Percentiles rank a stretch among this genome's conserved stretches.
These are phyloP conservation scores for Camponotus vicinus DNA, from an alignment of 1,140 invertebrate species.

Conservation along the genomic window DNA sequence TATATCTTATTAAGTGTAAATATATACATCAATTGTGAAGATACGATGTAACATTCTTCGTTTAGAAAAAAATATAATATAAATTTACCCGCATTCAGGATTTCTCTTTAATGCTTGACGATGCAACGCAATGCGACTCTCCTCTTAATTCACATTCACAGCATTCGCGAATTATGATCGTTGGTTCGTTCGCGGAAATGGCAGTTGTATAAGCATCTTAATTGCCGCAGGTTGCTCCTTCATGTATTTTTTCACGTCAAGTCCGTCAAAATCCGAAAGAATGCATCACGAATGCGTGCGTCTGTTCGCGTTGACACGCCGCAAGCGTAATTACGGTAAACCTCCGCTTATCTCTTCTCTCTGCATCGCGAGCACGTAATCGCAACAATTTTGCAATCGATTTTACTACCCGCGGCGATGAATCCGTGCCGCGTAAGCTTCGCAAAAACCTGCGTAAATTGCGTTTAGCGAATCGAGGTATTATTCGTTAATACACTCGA, in stretches of 20 bases:
- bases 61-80: not conserved
- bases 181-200: not conserved
- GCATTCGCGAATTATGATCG: not conserved
- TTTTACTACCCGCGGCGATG: slow-evolving; percentile 20
- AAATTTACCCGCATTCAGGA: not conserved
- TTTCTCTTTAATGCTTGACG: not conserved
- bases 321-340: slow-evolving; percentile 48
- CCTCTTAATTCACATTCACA: not conserved
- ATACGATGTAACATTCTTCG: slow-evolving; percentile 6
- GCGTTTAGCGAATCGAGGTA: slow-evolving; percentile 18
- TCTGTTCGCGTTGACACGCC: slow-evolving; percentile 1
- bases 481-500: slow-evolving; percentile 1
- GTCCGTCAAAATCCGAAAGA: not conserved
- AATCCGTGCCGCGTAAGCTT: slow-evolving; percentile 8
- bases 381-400: slow-evolving; percentile 42
- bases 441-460: slow-evolving; percentile 18
- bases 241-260: not conserved
- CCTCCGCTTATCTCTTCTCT: slow-evolving; percentile 28
- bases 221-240: not conserved
- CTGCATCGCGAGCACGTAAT: slow-evolving; percentile 35
- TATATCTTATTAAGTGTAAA: not conserved
- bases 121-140: not conserved
- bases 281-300: slow-evolving; percentile 23
- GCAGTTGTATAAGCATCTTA: slow-evolving; percentile 14
- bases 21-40: not conserved